Conservation (phyloP, 2,888 invertebrate species). For the Cryptophagus acutangulus region DNA sequence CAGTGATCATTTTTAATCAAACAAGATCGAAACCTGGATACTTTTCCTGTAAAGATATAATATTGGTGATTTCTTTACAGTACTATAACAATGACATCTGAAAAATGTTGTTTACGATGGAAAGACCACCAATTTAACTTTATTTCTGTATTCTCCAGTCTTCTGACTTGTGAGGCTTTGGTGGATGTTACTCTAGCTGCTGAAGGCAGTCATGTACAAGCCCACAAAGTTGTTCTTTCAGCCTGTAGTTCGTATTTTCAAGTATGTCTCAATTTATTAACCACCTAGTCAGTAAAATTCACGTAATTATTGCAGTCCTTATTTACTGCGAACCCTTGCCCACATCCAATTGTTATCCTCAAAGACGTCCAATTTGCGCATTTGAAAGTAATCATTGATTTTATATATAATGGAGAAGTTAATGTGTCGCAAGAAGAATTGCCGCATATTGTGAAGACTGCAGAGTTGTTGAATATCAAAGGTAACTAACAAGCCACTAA, state of each 20-base stretch:
- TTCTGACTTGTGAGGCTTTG: constrained; percentile 76
- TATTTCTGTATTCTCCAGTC: constrained; percentile 80
- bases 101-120: constrained; percentile 62
- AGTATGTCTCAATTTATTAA: too few relatives aligned
- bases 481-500: constrained; percentile 49
- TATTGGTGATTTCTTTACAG: too few relatives aligned
- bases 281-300: too few relatives aligned
- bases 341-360: constrained; percentile 84
- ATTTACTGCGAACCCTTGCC: constrained; percentile 80
- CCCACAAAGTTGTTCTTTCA: constrained; percentile 84
- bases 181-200: constrained; percentile 90
- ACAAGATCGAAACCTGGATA: too few relatives aligned
- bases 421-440: constrained; percentile 86
- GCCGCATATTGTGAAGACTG: constrained; percentile 74
- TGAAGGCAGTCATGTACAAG: constrained; percentile 81
- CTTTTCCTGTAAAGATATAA: too few relatives aligned
- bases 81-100: constrained; percentile 43
- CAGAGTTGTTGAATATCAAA: constrained; percentile 82
- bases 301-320: too few relatives aligned
- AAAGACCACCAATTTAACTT: constrained; percentile 93
- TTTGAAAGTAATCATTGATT: constrained; percentile 82
- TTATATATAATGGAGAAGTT: constrained; percentile 90
- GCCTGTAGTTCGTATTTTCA: constrained; percentile 93
- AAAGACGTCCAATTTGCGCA: constrained; percentile 85
- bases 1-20: too few relatives aligned